Evolutionary conservation across 2,797 vertebrate species (phyloP), one percentile per base, ranked within the genome.

Genomic region (Hephaestus fuliginosus): DNA sequence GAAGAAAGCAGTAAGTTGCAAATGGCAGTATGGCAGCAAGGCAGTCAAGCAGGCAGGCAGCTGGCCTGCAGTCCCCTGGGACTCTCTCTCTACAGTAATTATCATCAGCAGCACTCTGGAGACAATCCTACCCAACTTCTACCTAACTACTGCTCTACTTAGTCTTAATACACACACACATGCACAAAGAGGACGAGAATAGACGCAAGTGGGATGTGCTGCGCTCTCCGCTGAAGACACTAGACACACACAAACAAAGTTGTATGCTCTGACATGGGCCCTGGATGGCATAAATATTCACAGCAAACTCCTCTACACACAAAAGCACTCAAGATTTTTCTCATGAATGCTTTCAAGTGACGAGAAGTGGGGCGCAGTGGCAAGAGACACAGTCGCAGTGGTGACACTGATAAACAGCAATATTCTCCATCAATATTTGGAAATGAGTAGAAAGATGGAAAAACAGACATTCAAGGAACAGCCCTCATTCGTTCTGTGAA

Each of bases 51-150:
- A 71, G n/a, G 39, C 58, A 81, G 73, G 83, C 92, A 90, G 87
- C 90, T 90, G 88, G 86, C 80, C 76, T 57, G 55, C 70, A 33
- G 66, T 87, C 94, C 85, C 90, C 33, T 0, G 93, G 93, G 92
- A 92, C 85, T 13, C 77, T 86, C 90, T 88, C 89, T 95, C 93
- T 83, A 93, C 87, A 93, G 88, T 93, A 95, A 96, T 96, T 95
- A 96, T 94, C 93, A 93, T 91, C 94, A 94, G 87, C 87, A 79
- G 86, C 81, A 84, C 94, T 94, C 93, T 58, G 78, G 92, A 95
- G 90, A 93, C 82, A 70, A 74, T 36, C 60, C 78, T 72, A 75
- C 86, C 55, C 68, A 76, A 62, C 62, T 58, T 85, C 76, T 85
- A 82, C 76, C 84, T 48, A 90, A 91, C 91, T 86, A 90, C 77